phyloP scores from a whole-genome alignment of 2,888 invertebrate species.

The Micoletzkya japonica region DNA sequence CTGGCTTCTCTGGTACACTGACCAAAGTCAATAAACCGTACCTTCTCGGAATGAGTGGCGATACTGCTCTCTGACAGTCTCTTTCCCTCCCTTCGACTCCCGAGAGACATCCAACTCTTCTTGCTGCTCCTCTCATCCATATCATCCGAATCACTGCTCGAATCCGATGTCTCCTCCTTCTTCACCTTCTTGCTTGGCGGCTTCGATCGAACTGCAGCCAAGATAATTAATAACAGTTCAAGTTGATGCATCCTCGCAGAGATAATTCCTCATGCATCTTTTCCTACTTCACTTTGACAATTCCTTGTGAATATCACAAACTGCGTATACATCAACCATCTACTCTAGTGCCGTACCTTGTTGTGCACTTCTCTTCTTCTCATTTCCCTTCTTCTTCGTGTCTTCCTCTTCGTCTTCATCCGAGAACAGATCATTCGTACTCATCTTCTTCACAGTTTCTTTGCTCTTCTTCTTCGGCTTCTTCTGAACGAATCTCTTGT shows the following conservation, averaged over 20 bases:
- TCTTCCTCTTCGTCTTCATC: slow-evolving; percentile 6
- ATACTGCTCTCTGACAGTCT: slow-evolving; percentile 7
- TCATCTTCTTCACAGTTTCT: not conserved
- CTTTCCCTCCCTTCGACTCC: not conserved
- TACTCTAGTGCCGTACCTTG: not conserved
- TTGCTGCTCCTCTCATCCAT: slow-evolving; percentile 17
- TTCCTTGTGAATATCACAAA: too few relatives aligned
- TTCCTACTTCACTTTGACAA: too few relatives aligned
- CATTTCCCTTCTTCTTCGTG: slow-evolving; percentile 6
- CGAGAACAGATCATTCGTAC: not conserved
- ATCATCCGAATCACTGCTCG: not conserved
- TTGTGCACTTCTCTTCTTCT: not conserved
- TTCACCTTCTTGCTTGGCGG: slow-evolving; percentile 5
- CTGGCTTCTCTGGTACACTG: not conserved
- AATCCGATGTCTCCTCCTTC: slow-evolving; percentile 4
- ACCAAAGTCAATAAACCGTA: not conserved
- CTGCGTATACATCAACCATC: too few relatives aligned
- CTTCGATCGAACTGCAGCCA: too few relatives aligned
- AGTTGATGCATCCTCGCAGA: too few relatives aligned
- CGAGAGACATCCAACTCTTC: slow-evolving; percentile 7
- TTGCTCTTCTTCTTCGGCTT: not conserved
- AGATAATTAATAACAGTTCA: too few relatives aligned
- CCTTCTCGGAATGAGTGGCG: slow-evolving; percentile 16
- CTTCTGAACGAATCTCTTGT: too few relatives aligned
- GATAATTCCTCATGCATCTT: too few relatives aligned